Evolutionary conservation across 2,888 invertebrate species (phyloP).

Genomic region (Oligia latruncula): DNA sequence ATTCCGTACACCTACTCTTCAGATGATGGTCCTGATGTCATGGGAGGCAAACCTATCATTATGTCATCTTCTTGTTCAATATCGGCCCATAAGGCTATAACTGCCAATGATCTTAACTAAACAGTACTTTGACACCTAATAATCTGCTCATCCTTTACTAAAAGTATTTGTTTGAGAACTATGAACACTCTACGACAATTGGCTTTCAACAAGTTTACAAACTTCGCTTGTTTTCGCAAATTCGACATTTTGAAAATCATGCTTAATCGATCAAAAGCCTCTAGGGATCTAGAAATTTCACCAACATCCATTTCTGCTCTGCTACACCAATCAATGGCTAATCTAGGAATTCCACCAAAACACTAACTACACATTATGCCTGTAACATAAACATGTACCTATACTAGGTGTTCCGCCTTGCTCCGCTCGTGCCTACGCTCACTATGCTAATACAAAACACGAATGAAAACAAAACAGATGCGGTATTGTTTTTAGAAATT

Average conservation of each 20-base stretch:
- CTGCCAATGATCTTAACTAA: slow-evolving; percentile 4
- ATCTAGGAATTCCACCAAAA: slow-evolving; percentile 29
- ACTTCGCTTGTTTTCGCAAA: background rate
- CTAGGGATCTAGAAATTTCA: background rate
- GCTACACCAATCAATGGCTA: background rate
- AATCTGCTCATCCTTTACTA: background rate
- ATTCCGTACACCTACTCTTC: slow-evolving; percentile 14
- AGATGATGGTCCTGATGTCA: slow-evolving; percentile 10
- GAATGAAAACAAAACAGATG: slow-evolving; percentile 70
- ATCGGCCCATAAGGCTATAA: slow-evolving; percentile 11
- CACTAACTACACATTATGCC: background rate
- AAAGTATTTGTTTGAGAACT: background rate
- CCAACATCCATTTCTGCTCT: background rate
- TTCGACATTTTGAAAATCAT: background rate
- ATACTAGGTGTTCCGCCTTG: slow-evolving; percentile 63
- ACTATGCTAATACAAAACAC: slow-evolving; percentile 66
- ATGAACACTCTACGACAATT: background rate
- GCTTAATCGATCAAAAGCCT: background rate
- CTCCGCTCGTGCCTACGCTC: slow-evolving; percentile 68
- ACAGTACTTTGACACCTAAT: slow-evolving; percentile 26
- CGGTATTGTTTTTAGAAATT: slow-evolving; percentile 74
- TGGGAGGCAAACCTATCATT: slow-evolving; percentile 43
- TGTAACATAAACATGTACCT: slow-evolving; percentile 56
- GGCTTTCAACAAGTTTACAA: background rate
- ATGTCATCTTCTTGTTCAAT: slow-evolving; percentile 25